Conservation (phyloP, 2,113 vertebrate species). For the Caretta caretta region DNA sequence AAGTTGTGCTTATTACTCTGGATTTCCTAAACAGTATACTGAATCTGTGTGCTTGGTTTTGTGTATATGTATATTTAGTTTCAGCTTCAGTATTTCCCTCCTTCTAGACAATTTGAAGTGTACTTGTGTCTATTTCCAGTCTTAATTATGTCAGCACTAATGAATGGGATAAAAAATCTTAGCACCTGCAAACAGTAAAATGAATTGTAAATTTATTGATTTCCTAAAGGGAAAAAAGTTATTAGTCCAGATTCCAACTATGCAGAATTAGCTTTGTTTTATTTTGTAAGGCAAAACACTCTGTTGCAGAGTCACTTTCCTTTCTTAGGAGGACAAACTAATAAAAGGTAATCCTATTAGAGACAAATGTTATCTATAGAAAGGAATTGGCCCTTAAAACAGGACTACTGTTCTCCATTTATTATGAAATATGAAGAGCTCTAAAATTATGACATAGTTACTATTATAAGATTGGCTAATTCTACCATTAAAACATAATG, state of each 20-base stretch:
- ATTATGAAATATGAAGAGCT: background rate
- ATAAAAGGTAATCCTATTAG: background rate
- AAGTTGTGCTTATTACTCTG: background rate
- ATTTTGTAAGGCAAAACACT: background rate
- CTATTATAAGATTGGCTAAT: background rate
- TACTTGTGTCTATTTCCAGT: background rate
- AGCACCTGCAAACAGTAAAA: background rate
- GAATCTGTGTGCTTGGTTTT: background rate
- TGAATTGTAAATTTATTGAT: background rate
- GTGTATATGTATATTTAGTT: background rate
- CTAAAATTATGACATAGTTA: background rate
- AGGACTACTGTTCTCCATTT: background rate
- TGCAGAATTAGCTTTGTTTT: background rate
- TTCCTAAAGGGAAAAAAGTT: background rate
- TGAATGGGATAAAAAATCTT: background rate
- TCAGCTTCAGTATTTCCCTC: background rate
- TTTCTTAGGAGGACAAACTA: background rate
- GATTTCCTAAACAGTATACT: background rate
- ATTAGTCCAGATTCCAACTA: background rate
- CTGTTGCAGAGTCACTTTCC: background rate
- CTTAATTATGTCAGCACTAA: background rate
- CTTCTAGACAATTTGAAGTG: background rate
- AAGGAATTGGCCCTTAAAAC: background rate
- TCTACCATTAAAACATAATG: background rate
- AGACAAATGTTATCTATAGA: background rate